Evolutionary conservation across 2,113 vertebrate genomes (phyloP), one percentile per base, ranked within the genome.

Genomic region (Benitochromis conjunctus): DNA sequence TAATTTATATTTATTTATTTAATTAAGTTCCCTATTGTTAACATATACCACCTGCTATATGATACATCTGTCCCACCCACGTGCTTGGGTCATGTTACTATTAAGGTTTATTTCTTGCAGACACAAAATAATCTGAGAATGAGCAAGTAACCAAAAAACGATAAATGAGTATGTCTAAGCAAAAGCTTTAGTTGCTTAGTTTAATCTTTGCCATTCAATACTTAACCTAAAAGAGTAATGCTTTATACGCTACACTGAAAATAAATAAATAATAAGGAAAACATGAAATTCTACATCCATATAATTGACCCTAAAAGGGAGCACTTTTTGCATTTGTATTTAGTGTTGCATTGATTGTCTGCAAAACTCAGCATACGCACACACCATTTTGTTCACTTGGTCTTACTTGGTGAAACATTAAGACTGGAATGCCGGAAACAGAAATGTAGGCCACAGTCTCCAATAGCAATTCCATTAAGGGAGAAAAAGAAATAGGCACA

Each of bases 241-340:
- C 4, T 57, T 24, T 71, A 46, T 43, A 79, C 80, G 19, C 58
- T 54, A n/a, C 82, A 85, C 84, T 51, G 24, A 24, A 51, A 48
- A 41, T 13, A 66, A 81, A 60, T 38, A 41, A 83, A 76, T 31
- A 78, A 34, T 57, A 29, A 84, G 14, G 16, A 13, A 77, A 11
- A 84, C 69, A 21, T 58, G 80, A 24, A 19, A 60, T 10, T 11
- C 36, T 60, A 18, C 11, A 56, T 89, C 76, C 38, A 85, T 81
- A 90, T 66, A 84, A 92, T 34, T 90, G 83, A 90, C 60, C 81
- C 64, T 88, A 81, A 91, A 83, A 80, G 77, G 26, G 64, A 87
- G 85, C 57, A 77, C 60, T 48, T 18, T 24, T 46, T 83, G 81
- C 76, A 26, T 43, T 79, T 83, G 81, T 81, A 80, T 89, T 86